These are phyloP conservation scores for Acanthopleura granulata DNA, from an alignment of 2,888 invertebrate species.

Conservation along the genomic window DNA sequence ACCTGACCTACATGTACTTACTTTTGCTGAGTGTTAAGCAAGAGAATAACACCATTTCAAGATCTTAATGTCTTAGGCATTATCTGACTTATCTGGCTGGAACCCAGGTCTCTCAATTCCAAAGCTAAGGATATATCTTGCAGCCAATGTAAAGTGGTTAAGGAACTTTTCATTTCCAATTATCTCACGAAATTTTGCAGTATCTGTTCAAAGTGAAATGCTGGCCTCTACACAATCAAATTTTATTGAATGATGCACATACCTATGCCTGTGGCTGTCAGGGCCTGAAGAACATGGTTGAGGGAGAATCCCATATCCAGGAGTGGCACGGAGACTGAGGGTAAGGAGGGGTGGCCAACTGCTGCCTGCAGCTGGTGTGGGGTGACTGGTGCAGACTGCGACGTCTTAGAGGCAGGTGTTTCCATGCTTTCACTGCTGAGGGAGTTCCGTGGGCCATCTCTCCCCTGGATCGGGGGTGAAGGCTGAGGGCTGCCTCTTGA, in stretches of 20 bases:
- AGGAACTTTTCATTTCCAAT: too few species aligned
- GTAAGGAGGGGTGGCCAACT: constrained; percentile 63
- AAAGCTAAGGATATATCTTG: too few species aligned
- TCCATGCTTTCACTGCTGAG: neutral
- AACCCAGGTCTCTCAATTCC: too few species aligned
- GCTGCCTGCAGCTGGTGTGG: constrained; percentile 9
- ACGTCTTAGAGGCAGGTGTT: neutral
- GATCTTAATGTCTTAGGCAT: too few species aligned
- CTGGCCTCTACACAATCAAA: too few species aligned
- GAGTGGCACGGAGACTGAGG: constrained; percentile 73
- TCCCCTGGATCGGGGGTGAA: neutral
- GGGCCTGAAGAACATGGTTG: constrained; percentile 74
- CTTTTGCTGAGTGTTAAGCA: too few species aligned
- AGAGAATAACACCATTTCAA: too few species aligned
- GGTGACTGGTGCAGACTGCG: constrained; percentile 3
- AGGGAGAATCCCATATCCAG: constrained; percentile 77
- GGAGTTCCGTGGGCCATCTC: neutral
- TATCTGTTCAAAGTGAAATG: too few species aligned
- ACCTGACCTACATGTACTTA: too few species aligned
- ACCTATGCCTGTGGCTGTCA: constrained; percentile 69
- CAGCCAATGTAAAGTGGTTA: too few species aligned
- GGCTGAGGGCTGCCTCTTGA: neutral
- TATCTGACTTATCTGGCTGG: too few species aligned
- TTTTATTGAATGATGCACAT: neutral
- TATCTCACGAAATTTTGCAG: too few species aligned